A percentile compares a stretch with the other conserved stretches of the same genome.
phyloP scores from a whole-genome alignment of 2,797 vertebrate species.

The Apodemus agrarius region DNA sequence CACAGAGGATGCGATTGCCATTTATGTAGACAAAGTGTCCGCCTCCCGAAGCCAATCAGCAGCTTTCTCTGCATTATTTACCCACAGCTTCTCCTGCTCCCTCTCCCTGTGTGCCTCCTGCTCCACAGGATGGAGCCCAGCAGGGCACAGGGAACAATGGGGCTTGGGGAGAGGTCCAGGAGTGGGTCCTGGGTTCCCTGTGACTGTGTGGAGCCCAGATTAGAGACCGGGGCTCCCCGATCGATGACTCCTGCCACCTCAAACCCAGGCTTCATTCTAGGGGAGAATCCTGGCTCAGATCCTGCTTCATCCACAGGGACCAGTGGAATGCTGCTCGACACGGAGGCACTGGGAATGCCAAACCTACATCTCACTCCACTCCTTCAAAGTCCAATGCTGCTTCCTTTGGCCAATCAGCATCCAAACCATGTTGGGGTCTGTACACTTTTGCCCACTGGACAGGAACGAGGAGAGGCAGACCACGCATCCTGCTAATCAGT shows the following conservation, averaged over 20 bases:
- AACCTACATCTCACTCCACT: not conserved
- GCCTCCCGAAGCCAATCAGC: conserved; percentile 88
- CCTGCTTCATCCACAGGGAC: no score
- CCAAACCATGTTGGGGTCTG: no score
- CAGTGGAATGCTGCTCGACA: rapidly evolving
- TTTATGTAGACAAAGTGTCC: conserved; percentile 85
- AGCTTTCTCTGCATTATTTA: conserved; percentile 78
- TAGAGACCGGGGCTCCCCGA: not conserved
- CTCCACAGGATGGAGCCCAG: not conserved
- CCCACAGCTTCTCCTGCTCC: conserved; percentile 67
- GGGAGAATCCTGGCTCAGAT: not conserved
- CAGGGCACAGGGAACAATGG: not conserved
- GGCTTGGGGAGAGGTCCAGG: not conserved
- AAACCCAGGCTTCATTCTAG: not conserved
- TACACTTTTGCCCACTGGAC: rapidly evolving
- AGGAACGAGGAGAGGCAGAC: not conserved
- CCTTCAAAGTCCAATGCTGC: not conserved
- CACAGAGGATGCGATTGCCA: conserved; percentile 80
- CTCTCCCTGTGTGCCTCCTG: not conserved
- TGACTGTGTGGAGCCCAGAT: not conserved
- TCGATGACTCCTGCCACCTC: not conserved
- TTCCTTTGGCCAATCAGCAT: no score
- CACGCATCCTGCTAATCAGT: no score
- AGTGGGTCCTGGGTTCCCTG: not conserved
- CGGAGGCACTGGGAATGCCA: rapidly evolving